Conservation (phyloP, 2,113 vertebrate genomes). For the Manacus vitellinus region DNA sequence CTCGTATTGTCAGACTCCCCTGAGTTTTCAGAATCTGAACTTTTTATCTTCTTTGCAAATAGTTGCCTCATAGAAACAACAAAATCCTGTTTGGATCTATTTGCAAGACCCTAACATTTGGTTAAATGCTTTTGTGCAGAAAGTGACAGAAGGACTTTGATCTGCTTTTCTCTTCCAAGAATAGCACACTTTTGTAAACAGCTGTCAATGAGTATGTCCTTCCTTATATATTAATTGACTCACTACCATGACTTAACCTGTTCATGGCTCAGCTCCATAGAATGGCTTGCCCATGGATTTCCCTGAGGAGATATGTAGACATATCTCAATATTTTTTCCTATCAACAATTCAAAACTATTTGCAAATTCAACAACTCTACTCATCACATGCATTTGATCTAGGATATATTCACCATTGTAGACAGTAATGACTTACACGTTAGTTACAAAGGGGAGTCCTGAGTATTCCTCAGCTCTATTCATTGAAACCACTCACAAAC, state of each 20-base stretch:
- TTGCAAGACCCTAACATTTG: background rate
- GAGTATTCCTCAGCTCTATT: background rate
- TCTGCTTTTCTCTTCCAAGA: no score
- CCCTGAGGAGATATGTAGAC: background rate
- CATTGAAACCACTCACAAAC: background rate
- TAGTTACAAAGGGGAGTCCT: background rate
- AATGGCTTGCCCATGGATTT: background rate
- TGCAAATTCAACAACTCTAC: background rate
- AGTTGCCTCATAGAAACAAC: background rate
- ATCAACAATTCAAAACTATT: background rate
- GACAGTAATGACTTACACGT: background rate
- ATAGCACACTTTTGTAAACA: background rate
- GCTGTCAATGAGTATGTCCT: background rate
- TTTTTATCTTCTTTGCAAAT: background rate
- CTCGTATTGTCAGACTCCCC: background rate
- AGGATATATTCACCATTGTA: background rate
- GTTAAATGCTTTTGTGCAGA: background rate
- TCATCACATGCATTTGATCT: background rate
- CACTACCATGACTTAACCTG: background rate
- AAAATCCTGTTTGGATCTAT: background rate
- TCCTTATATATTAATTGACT: background rate
- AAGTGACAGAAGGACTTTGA: background rate
- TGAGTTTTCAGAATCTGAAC: background rate
- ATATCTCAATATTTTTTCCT: background rate
- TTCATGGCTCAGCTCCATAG: background rate